Base-by-base conservation (phyloP, 92 coral and sea anemone species). In the Metridium senile region DNA sequence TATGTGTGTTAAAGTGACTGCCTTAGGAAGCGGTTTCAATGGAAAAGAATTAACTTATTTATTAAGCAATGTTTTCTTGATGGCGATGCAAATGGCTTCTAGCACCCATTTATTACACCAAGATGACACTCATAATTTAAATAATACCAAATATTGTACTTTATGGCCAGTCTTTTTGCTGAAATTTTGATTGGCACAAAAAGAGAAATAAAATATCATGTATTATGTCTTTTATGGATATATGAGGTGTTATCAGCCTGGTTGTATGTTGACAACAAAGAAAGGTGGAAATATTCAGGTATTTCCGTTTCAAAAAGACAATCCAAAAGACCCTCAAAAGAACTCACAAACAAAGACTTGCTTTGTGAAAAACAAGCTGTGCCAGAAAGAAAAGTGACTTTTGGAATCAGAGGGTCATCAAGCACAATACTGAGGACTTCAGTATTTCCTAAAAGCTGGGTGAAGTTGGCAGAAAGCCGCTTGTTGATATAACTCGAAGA, bases 381-480 rank as follows among this genome's bases (percentile, higher is more conserved):
- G 19, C 1, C 19, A 33, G 46, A 82, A 21, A 51, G 26, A 35
- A 33, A 58, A 21, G 57, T 77, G 20, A 74, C 72, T 27, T 16
- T 43, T 43, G 89, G 93, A n/a, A 58, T 86, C 1, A 81, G 76
- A 57, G 83, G 90, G 1, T 83, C 83, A 16, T 34, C 74, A 35
- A n/a, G 43, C 68, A 35, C 31, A 43, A 46, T 10, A 3, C 21
- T 11, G 81, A 72, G 62, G 74, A 66, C 39, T 89, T 72, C 34
- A 81, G 62, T 56, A 74, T 89, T 26, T 72, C 85, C 13, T 20
- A 62, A 8, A 67, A 70, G 49, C 70, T 89, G 10, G 73, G 71
- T 18, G 59, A 85, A 52, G 89, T 78, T n/a, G 89, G 85, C 39
- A 78, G 78, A 23, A 83, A 83, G 33, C 92, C 92, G 16, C 92